These are phyloP conservation scores for Gadopsis marmoratus DNA, from an alignment of 2,797 vertebrate species.

Conservation along the genomic window DNA sequence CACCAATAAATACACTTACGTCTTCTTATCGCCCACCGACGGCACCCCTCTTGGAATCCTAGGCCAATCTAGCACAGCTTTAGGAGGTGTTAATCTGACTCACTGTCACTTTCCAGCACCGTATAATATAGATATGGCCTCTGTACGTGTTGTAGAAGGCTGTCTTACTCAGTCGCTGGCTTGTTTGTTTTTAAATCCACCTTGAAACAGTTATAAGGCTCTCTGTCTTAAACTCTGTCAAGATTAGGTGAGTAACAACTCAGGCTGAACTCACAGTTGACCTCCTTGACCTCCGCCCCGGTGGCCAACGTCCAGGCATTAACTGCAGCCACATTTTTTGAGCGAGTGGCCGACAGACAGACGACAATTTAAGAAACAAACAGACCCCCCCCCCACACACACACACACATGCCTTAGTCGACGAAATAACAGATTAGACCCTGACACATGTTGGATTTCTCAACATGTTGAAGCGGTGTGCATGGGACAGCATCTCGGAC, in stretches of 20 bases:
- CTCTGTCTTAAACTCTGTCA: constrained; percentile 58
- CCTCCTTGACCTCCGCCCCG: constrained; percentile 71
- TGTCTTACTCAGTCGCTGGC: constrained; percentile 26
- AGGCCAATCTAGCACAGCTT: constrained; percentile 26
- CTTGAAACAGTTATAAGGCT: constrained; percentile 47
- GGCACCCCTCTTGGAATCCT: constrained; percentile 50
- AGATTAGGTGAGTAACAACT: constrained; percentile 75
- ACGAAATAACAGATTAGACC: not conserved
- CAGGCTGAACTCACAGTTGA: constrained; percentile 64
- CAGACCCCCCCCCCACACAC: not conserved
- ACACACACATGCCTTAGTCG: not conserved
- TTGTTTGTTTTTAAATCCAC: constrained; percentile 61
- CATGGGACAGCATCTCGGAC: not conserved
- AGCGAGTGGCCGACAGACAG: not conserved
- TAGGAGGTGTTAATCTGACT: constrained; percentile 44
- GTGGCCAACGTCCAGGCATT: constrained; percentile 61
- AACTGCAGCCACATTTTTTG: constrained; percentile 51
- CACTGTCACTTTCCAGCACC: constrained; percentile 25
- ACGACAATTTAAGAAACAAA: constrained; percentile 1
- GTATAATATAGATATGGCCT: constrained; percentile 30
- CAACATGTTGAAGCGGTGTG: not conserved
- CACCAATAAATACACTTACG: constrained; percentile 46
- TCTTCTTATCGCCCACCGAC: constrained; percentile 59
- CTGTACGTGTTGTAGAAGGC: constrained; percentile 26
- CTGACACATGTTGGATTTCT: not conserved